Conservation (phyloP, 2,113 vertebrate species). For the Rhea pennata region DNA sequence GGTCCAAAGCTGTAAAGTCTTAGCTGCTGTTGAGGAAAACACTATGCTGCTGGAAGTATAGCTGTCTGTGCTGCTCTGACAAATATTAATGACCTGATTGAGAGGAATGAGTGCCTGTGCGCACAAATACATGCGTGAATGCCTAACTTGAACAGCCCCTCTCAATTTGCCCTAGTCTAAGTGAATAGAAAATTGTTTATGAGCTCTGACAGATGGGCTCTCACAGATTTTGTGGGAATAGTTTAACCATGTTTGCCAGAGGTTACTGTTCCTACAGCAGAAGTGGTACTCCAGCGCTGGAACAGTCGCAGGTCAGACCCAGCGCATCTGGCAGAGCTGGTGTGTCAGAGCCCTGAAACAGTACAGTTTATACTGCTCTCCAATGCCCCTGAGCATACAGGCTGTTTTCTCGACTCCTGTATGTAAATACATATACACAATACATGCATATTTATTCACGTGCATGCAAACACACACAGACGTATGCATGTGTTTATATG, state of each 20-base stretch:
- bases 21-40: not conserved
- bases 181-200: not conserved
- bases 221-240: not conserved
- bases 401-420: not conserved
- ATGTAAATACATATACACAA: not conserved
- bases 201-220: not conserved
- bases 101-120: not conserved
- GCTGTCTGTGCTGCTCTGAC: not conserved
- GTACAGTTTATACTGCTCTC: not conserved
- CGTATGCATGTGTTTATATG: no score
- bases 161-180: not conserved
- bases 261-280: not conserved
- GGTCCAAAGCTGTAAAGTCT: not conserved
- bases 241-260: not conserved
- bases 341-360: not conserved
- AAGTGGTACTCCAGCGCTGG: not conserved
- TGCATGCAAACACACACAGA: not conserved
- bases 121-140: not conserved
- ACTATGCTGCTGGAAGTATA: not conserved
- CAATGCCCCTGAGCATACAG: not conserved
- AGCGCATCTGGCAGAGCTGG: accelerated
- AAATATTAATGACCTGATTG: not conserved
- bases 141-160: not conserved
- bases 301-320: not conserved
- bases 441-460: no score